These are phyloP conservation scores for Pachypanchax playfairii DNA, from an alignment of 2,113 vertebrate genomes.

Conservation along the genomic window DNA sequence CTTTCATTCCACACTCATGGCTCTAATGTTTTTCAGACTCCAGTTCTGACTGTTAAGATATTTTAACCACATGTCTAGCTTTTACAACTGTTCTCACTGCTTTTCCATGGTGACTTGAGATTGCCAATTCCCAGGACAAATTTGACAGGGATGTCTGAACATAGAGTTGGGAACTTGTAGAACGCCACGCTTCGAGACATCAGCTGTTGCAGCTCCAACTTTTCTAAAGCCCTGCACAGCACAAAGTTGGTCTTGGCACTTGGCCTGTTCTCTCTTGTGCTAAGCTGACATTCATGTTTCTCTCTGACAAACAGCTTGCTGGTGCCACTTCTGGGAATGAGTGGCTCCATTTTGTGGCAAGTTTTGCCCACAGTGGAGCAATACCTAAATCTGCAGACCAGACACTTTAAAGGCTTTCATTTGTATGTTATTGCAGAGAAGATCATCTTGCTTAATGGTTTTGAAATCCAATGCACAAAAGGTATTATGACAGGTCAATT, in stretches of 20 bases:
- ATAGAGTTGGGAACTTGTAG: slow-evolving; percentile 74
- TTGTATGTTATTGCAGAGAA: slow-evolving; percentile 51
- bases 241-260: slow-evolving; percentile 74
- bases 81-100: slow-evolving; percentile 63
- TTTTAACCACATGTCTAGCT: slow-evolving; percentile 62
- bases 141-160: slow-evolving; percentile 75
- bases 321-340: slow-evolving; percentile 61
- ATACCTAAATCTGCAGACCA: slow-evolving; percentile 47
- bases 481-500: slow-evolving; percentile 63
- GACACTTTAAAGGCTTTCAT: slow-evolving; percentile 55
- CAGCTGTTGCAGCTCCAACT: slow-evolving; percentile 81
- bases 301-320: slow-evolving; percentile 71
- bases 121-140: slow-evolving; percentile 81
- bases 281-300: slow-evolving; percentile 78
- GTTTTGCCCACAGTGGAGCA: slow-evolving; percentile 61
- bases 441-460: slow-evolving; percentile 55
- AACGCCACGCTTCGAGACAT: slow-evolving; percentile 72
- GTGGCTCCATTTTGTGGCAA: slow-evolving; percentile 70
- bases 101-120: slow-evolving; percentile 74
- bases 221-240: slow-evolving; percentile 69
- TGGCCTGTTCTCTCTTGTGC: slow-evolving; percentile 71
- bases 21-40: slow-evolving; percentile 66
- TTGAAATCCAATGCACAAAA: slow-evolving; percentile 58
- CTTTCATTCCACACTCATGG: slow-evolving; percentile 60
- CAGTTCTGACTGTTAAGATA: slow-evolving; percentile 63